These are phyloP conservation scores for Littorina saxatilis DNA, from an alignment of 1,140 invertebrate species.

Conservation along the genomic window DNA sequence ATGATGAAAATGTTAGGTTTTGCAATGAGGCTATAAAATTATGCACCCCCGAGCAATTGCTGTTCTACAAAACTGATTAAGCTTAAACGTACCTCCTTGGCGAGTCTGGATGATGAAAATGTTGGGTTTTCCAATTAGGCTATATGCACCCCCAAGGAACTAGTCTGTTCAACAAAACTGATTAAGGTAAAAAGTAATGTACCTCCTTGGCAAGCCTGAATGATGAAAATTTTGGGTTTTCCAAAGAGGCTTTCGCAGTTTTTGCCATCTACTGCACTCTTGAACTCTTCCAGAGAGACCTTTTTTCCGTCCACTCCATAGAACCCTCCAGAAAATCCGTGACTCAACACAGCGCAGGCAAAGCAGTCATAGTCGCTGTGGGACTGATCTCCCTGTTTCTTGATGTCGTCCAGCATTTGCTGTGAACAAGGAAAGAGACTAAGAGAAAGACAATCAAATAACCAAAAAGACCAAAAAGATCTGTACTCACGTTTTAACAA, in stretches of 20 bases:
- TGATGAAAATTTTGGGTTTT: conserved; percentile 74
- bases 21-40: conserved; percentile 54
- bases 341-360: conserved; percentile 65
- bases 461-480: neutral
- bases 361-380: conserved; percentile 60
- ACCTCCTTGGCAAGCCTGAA: conserved; percentile 75
- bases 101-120: too few species aligned
- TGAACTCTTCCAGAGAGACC: conserved; percentile 62
- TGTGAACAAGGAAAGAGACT: neutral
- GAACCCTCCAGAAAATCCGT: conserved; percentile 62
- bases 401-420: conserved; percentile 14
- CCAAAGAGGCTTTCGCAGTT: conserved; percentile 57
- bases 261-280: conserved; percentile 52
- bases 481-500: too few species aligned
- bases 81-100: too few species aligned
- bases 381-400: neutral
- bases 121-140: too few species aligned
- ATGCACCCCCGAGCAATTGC: too few species aligned
- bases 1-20: conserved; percentile 75
- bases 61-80: too few species aligned
- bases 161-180: too few species aligned
- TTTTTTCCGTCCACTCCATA: conserved; percentile 62
- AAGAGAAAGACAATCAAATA: neutral
- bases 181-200: too few species aligned
- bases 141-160: too few species aligned